Percentiles rank a stretch among this genome's conserved stretches.
phyloP scores from a whole-genome alignment of 1,140 invertebrate genomes.

The Pteromalus puparum region DNA sequence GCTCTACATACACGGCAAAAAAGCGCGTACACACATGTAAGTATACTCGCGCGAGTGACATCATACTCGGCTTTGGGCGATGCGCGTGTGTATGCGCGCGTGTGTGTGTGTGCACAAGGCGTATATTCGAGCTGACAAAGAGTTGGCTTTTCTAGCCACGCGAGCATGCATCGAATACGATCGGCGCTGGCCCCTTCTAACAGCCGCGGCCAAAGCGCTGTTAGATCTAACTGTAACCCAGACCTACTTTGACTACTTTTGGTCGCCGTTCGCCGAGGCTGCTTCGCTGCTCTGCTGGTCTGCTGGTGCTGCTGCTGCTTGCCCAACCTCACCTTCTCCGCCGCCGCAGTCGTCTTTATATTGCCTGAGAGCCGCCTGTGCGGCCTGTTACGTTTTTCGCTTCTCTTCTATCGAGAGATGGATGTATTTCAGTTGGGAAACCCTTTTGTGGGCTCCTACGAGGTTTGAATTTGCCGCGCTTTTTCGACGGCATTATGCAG shows the following conservation, averaged over 20 bases:
- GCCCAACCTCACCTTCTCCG: constrained; percentile 44
- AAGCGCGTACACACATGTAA: not conserved
- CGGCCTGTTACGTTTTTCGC: constrained; percentile 10
- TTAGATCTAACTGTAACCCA: constrained; percentile 73
- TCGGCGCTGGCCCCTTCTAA: constrained; percentile 30
- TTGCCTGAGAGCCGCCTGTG: not conserved
- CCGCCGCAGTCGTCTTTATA: not conserved
- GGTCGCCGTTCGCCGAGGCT: constrained; percentile 49
- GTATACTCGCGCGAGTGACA: not conserved
- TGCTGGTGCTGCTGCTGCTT: constrained; percentile 8
- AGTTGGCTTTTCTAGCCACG: not conserved
- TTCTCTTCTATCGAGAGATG: not conserved
- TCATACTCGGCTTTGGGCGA: not conserved
- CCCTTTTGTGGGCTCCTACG: not conserved
- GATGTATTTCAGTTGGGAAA: not conserved
- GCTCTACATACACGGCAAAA: not conserved
- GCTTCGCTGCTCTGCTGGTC: too few species aligned
- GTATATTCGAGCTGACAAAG: constrained; percentile 11
- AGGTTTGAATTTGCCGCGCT: not conserved
- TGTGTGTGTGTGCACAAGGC: not conserved
- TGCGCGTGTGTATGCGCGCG: not conserved
- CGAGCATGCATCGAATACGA: constrained; percentile 39
- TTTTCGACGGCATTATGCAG: not conserved
- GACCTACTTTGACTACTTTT: constrained; percentile 68
- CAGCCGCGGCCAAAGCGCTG: constrained; percentile 59